Percentiles rank a stretch among this genome's conserved stretches.
Conservation (phyloP, 2,888 invertebrate species). For the Holacanthella duospinosa region DNA sequence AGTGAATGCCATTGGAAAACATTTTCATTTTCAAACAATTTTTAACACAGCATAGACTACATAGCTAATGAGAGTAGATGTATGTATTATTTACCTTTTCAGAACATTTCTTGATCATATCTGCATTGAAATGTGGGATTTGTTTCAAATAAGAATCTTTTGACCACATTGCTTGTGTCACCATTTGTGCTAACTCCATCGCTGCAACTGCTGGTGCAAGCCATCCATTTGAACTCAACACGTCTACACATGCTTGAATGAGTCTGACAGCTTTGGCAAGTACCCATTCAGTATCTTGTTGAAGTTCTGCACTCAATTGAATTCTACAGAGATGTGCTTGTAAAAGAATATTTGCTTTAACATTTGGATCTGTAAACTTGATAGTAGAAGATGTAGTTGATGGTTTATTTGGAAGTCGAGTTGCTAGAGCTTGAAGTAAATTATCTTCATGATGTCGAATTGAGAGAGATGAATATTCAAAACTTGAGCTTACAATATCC, state of each 20-base stretch:
- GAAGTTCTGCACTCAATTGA: slow-evolving; percentile 89
- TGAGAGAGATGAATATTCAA: slow-evolving; percentile 88
- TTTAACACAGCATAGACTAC: too few relatives aligned
- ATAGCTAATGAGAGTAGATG: background rate
- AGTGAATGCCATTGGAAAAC: background rate
- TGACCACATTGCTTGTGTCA: slow-evolving; percentile 99
- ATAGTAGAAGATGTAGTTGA: slow-evolving; percentile 55
- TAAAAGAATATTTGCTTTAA: slow-evolving; percentile 87
- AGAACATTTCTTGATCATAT: slow-evolving; percentile 78
- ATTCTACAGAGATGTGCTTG: slow-evolving; percentile 92
- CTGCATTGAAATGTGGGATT: slow-evolving; percentile 83
- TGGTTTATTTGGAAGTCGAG: slow-evolving; percentile 55
- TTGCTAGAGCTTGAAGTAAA: slow-evolving; percentile 57
- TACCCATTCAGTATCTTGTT: slow-evolving; percentile 87
- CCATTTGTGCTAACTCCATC: slow-evolving; percentile 99
- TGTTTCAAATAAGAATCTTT: slow-evolving; percentile 96
- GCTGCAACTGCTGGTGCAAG: slow-evolving; percentile 94
- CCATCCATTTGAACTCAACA: slow-evolving; percentile 93
- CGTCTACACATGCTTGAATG: slow-evolving; percentile 88
- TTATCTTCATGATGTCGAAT: slow-evolving; percentile 92
- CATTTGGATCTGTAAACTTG: slow-evolving; percentile 90
- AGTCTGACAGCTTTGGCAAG: slow-evolving; percentile 65
- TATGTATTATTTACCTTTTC: slow-evolving; percentile 57
- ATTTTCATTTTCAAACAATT: slow-evolving; percentile 2
- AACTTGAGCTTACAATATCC: slow-evolving; percentile 95